Conservation (phyloP, 1,140 invertebrate genomes). For the Aphidius gifuensis region DNA sequence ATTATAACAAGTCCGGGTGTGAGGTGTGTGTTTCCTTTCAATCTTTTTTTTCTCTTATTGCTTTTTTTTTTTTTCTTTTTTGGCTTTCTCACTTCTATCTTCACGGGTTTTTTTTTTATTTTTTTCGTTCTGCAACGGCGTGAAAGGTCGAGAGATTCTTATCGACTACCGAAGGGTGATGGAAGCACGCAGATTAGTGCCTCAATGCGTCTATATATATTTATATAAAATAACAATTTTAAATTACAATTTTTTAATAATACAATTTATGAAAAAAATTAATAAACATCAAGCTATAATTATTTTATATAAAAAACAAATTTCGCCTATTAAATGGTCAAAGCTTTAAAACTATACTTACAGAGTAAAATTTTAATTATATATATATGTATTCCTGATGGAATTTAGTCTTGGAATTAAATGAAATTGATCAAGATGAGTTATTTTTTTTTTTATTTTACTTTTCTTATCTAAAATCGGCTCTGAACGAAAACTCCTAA, state of each 20-base stretch:
- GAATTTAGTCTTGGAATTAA: too few species aligned
- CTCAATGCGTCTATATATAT: constrained; percentile 18
- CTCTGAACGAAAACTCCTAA: too few species aligned
- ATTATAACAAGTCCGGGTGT: constrained; percentile 23
- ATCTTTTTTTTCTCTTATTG: constrained; percentile 19
- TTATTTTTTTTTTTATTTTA: too few species aligned
- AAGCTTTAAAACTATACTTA: too few species aligned
- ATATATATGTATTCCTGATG: too few species aligned
- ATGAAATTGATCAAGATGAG: too few species aligned
- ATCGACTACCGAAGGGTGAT: constrained; percentile 27
- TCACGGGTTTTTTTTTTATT: constrained; percentile 4
- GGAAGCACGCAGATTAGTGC: constrained; percentile 26
- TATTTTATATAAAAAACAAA: not conserved
- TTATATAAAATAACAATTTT: not conserved
- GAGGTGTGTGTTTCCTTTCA: constrained; percentile 15
- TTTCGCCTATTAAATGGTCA: not conserved
- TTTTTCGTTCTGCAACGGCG: constrained; percentile 8
- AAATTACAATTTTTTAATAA: not conserved
- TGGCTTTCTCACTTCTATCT: constrained; percentile 4
- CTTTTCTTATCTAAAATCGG: too few species aligned
- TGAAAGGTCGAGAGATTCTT: constrained; percentile 25
- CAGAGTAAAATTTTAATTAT: too few species aligned
- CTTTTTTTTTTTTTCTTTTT: not conserved
- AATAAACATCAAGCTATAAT: not conserved
- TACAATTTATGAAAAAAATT: not conserved